These are phyloP conservation scores for Cyanoderma ruficeps DNA, from an alignment of 2,113 vertebrate species.

Conservation along the genomic window DNA sequence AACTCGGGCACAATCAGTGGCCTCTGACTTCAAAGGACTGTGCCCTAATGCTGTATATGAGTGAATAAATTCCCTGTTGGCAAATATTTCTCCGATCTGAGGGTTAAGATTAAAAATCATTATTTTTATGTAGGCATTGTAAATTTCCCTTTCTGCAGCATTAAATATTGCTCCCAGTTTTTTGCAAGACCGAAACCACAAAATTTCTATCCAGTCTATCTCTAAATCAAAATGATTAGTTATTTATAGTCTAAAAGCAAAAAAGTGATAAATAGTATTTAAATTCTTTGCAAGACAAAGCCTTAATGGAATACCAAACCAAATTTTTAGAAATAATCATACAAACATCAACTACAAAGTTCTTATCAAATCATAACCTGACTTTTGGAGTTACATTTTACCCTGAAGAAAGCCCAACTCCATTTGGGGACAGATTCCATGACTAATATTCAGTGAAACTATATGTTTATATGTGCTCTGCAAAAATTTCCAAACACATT, in stretches of 20 bases:
- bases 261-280: not conserved
- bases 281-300: not conserved
- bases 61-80: constrained; percentile 74
- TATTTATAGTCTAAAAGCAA: not conserved
- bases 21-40: constrained; percentile 85
- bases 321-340: not conserved
- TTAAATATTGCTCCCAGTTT: not conserved
- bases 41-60: constrained; percentile 77
- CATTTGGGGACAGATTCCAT: not conserved
- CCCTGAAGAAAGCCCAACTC: not conserved
- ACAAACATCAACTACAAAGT: not conserved
- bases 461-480: not conserved
- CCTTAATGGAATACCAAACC: not conserved
- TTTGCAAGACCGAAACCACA: not conserved
- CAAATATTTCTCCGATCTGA: constrained; percentile 67
- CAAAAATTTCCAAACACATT: not conserved
- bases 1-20: constrained; percentile 87
- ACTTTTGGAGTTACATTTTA: not conserved
- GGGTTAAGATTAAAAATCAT: constrained; percentile 55
- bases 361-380: not conserved
- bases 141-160: not conserved
- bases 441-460: not conserved
- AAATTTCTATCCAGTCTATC: not conserved
- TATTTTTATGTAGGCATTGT: constrained; percentile 34
- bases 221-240: not conserved